Percentiles rank a stretch among this genome's conserved stretches.
Conservation (phyloP, 2,113 vertebrate species). For the Sceloporus tristichus region DNA sequence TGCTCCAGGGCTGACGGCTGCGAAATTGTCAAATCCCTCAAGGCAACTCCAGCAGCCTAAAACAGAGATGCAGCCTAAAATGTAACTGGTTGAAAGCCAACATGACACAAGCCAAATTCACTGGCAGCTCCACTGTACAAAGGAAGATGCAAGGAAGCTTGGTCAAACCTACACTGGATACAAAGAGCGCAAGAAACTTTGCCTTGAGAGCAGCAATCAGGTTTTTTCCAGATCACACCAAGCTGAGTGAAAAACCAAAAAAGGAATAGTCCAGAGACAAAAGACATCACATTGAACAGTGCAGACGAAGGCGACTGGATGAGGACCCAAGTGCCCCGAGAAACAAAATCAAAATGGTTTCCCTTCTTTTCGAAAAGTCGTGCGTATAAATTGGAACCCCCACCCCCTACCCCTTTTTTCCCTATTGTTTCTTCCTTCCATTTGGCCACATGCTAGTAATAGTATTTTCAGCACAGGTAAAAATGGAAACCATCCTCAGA, state of each 20-base stretch:
- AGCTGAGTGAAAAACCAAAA: constrained; percentile 45
- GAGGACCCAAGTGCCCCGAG: constrained; percentile 59
- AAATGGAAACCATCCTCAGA: background rate
- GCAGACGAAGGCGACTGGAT: constrained; percentile 76
- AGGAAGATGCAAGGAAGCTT: background rate
- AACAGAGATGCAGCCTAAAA: background rate
- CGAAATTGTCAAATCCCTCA: background rate
- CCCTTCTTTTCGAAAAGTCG: constrained; percentile 45
- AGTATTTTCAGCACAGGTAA: constrained; percentile 76
- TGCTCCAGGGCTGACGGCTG: background rate
- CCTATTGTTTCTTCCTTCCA: constrained; percentile 72
- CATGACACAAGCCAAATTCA: too few relatives aligned
- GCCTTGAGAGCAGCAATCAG: constrained; percentile 64
- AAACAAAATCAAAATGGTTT: background rate
- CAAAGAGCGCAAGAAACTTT: constrained; percentile 52
- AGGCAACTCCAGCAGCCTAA: too few relatives aligned
- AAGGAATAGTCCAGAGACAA: constrained; percentile 74
- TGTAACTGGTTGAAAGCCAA: background rate
- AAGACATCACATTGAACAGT: constrained; percentile 79
- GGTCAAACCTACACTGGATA: background rate
- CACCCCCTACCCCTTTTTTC: background rate
- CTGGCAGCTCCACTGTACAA: too few relatives aligned
- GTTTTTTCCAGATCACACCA: constrained; percentile 62
- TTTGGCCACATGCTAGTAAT: constrained; percentile 95
- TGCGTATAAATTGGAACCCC: constrained; percentile 55